Evolutionary conservation across 2,113 vertebrate genomes (phyloP).

Genomic region (Nasalis larvatus): DNA sequence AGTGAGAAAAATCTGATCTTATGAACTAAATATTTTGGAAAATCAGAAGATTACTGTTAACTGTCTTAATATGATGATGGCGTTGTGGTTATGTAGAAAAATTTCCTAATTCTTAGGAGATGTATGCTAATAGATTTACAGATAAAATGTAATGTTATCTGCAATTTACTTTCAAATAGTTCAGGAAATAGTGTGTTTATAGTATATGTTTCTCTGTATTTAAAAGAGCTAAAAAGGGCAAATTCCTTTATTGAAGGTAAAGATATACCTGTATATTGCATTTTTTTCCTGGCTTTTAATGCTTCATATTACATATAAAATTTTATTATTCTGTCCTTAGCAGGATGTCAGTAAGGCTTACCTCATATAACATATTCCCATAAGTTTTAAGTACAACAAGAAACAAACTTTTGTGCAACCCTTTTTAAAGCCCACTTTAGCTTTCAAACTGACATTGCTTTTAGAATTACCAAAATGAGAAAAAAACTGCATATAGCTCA

Average conservation of each 20-base stretch:
- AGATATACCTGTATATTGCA: background rate
- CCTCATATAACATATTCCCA: background rate
- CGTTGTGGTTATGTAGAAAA: background rate
- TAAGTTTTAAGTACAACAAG: background rate
- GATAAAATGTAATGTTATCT: background rate
- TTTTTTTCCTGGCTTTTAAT: slow-evolving; percentile 16
- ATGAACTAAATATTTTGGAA: background rate
- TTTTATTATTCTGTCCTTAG: slow-evolving; percentile 12
- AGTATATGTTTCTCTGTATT: background rate
- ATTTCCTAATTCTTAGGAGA: background rate
- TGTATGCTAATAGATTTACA: background rate
- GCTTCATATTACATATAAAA: background rate
- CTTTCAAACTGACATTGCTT: background rate
- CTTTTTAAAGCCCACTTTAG: background rate
- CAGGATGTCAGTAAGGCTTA: background rate
- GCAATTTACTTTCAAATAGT: slow-evolving; percentile 1
- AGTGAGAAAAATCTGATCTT: slow-evolving; percentile 28
- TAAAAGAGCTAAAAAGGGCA: background rate
- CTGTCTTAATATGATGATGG: background rate
- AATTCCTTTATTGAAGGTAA: background rate
- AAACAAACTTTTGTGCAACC: background rate
- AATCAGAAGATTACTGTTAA: slow-evolving; percentile 18
- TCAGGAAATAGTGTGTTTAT: background rate
- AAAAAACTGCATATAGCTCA: slow-evolving; percentile 24
- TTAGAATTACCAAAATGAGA: background rate